Evolutionary conservation across 2,797 vertebrate genomes (phyloP).

Genomic region (Leptoclinus maculatus): DNA sequence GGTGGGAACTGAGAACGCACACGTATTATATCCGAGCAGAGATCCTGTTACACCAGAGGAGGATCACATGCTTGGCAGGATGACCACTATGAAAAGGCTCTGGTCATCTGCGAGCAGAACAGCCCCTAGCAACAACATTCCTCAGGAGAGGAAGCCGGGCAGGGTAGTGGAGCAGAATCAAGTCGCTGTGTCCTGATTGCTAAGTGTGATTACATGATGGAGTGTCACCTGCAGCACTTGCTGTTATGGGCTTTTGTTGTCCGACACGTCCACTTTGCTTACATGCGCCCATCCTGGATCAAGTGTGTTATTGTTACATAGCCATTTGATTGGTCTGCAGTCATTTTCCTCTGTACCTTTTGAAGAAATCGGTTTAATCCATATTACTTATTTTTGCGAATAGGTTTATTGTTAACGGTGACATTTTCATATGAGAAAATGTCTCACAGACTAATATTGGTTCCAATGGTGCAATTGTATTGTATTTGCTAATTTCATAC

Average conservation of each 20-base stretch:
- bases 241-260: constrained; percentile 10
- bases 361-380: background rate
- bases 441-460: background rate
- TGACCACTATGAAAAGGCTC: constrained; percentile 44
- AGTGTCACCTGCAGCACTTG: constrained; percentile 21
- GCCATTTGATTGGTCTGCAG: background rate
- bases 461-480: background rate
- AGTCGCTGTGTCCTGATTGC: constrained; percentile 44
- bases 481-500: background rate
- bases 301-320: background rate
- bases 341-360: background rate
- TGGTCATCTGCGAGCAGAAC: constrained; percentile 51
- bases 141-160: constrained; percentile 49
- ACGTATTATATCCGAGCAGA: constrained; percentile 36
- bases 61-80: constrained; percentile 47
- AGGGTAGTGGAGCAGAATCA: constrained; percentile 29
- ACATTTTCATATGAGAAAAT: background rate
- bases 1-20: constrained; percentile 22
- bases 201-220: constrained; percentile 29
- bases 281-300: background rate
- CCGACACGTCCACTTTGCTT: background rate
- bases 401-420: background rate
- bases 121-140: constrained; percentile 51
- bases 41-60: constrained; percentile 51
- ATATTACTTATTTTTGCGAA: background rate